These are phyloP conservation scores for Pinctada fucata DNA, from an alignment of 2,888 invertebrate genomes.

Conservation along the genomic window DNA sequence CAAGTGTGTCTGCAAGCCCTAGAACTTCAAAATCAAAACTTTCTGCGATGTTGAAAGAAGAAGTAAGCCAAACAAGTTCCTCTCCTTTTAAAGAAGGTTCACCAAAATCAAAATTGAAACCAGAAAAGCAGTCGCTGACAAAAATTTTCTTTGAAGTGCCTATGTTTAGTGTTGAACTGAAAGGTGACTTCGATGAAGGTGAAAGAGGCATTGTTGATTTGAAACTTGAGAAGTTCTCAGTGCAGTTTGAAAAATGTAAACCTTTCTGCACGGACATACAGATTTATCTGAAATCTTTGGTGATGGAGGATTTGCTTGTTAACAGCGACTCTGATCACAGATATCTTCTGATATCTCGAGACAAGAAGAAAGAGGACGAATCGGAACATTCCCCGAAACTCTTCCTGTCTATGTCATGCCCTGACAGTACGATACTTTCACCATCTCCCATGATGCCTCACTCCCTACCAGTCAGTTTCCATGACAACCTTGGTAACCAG, in stretches of 20 bases:
- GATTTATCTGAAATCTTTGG: slow-evolving; percentile 86
- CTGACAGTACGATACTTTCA: slow-evolving; percentile 77
- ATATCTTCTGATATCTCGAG: slow-evolving; percentile 83
- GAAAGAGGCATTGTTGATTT: slow-evolving; percentile 85
- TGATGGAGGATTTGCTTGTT: slow-evolving; percentile 93
- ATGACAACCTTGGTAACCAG: slow-evolving; percentile 44
- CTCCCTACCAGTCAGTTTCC: slow-evolving; percentile 71
- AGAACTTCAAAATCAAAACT: slow-evolving; percentile 5
- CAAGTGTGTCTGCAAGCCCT: slow-evolving; percentile 9
- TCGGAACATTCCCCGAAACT: slow-evolving; percentile 44
- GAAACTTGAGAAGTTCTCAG: slow-evolving; percentile 88
- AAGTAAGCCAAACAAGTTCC: slow-evolving; percentile 8
- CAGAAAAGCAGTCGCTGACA: slow-evolving; percentile 53
- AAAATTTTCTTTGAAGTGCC: slow-evolving; percentile 71
- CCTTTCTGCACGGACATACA: slow-evolving; percentile 86
- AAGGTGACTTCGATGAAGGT: slow-evolving; percentile 73
- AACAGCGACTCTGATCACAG: slow-evolving; percentile 88
- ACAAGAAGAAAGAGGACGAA: slow-evolving; percentile 41
- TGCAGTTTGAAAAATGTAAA: slow-evolving; percentile 85
- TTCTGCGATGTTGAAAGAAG: not conserved
- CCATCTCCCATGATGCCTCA: slow-evolving; percentile 80
- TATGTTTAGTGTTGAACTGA: slow-evolving; percentile 70
- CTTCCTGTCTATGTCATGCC: slow-evolving; percentile 89
- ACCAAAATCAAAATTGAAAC: slow-evolving; percentile 12
- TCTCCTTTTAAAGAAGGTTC: slow-evolving; percentile 10